Evolutionary conservation across 1,140 invertebrate species (phyloP).

Genomic region (Zaprionus nigranus): DNA sequence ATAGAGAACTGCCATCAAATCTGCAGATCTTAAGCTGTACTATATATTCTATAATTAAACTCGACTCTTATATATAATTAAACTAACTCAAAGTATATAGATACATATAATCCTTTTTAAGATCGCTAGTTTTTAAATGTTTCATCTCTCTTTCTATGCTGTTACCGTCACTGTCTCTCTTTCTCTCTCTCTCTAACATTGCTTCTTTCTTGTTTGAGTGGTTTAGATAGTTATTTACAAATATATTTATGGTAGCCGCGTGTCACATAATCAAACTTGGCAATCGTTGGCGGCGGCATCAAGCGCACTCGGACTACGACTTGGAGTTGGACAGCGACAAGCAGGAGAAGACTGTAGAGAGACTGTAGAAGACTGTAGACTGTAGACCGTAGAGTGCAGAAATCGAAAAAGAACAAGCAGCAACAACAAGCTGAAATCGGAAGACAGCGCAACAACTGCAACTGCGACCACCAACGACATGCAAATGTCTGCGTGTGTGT

Average conservation of each 20-base stretch:
- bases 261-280: slow-evolving; percentile 59
- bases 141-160: background rate
- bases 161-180: too few species aligned
- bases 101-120: too few species aligned
- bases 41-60: background rate
- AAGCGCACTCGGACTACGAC: slow-evolving; percentile 23
- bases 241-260: slow-evolving; percentile 52
- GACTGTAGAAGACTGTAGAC: slow-evolving; percentile 4
- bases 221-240: slow-evolving; percentile 18
- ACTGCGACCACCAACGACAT: slow-evolving; percentile 60
- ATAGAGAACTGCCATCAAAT: too few species aligned
- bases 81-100: too few species aligned
- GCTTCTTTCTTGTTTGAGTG: background rate
- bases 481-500: slow-evolving; percentile 50
- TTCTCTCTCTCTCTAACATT: background rate
- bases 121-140: too few species aligned
- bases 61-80: too few species aligned
- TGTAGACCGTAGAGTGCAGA: slow-evolving; percentile 14
- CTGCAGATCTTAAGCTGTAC: background rate
- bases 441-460: slow-evolving; percentile 25
- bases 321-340: slow-evolving; percentile 28
- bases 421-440: slow-evolving; percentile 3
- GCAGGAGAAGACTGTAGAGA: background rate
- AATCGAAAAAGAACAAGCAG: slow-evolving; percentile 28
- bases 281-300: slow-evolving; percentile 57